Evolutionary conservation across 2,888 invertebrate species (phyloP).

Genomic region (Tuberolachnus salignus): DNA sequence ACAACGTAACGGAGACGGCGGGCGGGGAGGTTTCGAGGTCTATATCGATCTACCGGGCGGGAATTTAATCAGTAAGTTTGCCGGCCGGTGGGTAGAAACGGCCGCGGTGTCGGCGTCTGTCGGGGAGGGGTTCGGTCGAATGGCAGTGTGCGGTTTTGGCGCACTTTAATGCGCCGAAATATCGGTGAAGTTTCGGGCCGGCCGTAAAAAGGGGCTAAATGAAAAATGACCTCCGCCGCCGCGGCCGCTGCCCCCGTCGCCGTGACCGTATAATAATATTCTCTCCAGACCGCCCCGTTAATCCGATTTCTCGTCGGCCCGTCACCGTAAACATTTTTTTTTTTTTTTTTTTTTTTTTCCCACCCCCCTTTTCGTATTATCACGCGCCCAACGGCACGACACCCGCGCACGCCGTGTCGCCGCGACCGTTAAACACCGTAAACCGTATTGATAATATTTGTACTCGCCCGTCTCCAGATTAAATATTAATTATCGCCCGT

Average conservation of each 20-base stretch:
- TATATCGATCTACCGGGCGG: slow-evolving; percentile 50
- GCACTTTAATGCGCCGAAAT: slow-evolving; percentile 53
- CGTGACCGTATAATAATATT: slow-evolving; percentile 8
- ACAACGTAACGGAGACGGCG: background rate
- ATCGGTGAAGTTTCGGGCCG: slow-evolving; percentile 50
- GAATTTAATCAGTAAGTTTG: slow-evolving; percentile 54
- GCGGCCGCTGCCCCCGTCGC: background rate
- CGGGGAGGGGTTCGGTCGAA: background rate
- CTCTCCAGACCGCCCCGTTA: slow-evolving; percentile 26
- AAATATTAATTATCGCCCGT: background rate
- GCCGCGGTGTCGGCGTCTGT: background rate
- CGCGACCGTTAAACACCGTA: background rate
- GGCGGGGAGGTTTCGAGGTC: background rate
- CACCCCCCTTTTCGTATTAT: no score
- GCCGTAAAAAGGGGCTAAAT: slow-evolving; percentile 53
- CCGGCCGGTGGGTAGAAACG: background rate
- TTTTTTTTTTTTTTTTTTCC: no score
- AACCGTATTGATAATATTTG: slow-evolving; percentile 39
- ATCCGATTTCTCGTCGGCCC: slow-evolving; percentile 51
- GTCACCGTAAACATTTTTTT: slow-evolving; percentile 42
- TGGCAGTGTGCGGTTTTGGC: slow-evolving; percentile 33
- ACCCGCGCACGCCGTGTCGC: background rate
- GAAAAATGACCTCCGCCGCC: slow-evolving; percentile 48
- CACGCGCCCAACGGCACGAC: background rate
- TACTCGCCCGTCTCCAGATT: background rate